phyloP scores from a whole-genome alignment of 1,140 invertebrate genomes.

The Hyles vespertilio region DNA sequence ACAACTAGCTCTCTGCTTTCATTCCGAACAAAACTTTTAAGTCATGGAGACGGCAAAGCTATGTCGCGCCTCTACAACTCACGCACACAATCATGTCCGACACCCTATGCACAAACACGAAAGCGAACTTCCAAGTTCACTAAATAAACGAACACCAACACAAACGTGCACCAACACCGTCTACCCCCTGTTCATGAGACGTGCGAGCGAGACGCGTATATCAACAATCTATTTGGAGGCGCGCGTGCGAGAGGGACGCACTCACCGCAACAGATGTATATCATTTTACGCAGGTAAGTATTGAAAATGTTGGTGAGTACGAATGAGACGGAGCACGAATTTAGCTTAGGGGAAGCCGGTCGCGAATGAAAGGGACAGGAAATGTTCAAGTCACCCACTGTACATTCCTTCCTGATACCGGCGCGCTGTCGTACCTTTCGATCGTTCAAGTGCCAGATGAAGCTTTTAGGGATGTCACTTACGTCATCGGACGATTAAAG shows the following conservation, averaged over 20 bases:
- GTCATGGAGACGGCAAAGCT: slow-evolving; percentile 75
- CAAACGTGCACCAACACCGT: slow-evolving; percentile 63
- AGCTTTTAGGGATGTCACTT: slow-evolving; percentile 69
- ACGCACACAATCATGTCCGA: slow-evolving; percentile 56
- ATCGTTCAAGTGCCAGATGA: slow-evolving; percentile 75
- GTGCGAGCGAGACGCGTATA: slow-evolving; percentile 56
- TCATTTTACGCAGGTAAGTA: slow-evolving; percentile 74
- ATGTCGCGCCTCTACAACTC: slow-evolving; percentile 73
- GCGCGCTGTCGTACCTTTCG: slow-evolving; percentile 72
- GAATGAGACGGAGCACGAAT: slow-evolving; percentile 62
- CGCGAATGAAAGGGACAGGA: slow-evolving; percentile 59
- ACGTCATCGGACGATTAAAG: slow-evolving; percentile 9
- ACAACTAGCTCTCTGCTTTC: slow-evolving; percentile 63
- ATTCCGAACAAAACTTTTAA: slow-evolving; percentile 73
- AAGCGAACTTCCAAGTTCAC: slow-evolving; percentile 73
- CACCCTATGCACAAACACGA: slow-evolving; percentile 71
- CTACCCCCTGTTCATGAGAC: slow-evolving; percentile 70
- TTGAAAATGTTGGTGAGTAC: slow-evolving; percentile 68
- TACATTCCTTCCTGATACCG: slow-evolving; percentile 75
- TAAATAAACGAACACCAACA: slow-evolving; percentile 75
- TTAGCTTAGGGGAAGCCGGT: slow-evolving; percentile 66
- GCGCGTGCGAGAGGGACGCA: slow-evolving; percentile 45
- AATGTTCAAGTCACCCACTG: slow-evolving; percentile 72
- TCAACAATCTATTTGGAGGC: slow-evolving; percentile 62
- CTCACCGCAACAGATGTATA: slow-evolving; percentile 70